A percentile compares a stretch with the other conserved stretches of the same genome.
phyloP scores from a whole-genome alignment of 2,797 vertebrate species.

The Alectoris magna region DNA sequence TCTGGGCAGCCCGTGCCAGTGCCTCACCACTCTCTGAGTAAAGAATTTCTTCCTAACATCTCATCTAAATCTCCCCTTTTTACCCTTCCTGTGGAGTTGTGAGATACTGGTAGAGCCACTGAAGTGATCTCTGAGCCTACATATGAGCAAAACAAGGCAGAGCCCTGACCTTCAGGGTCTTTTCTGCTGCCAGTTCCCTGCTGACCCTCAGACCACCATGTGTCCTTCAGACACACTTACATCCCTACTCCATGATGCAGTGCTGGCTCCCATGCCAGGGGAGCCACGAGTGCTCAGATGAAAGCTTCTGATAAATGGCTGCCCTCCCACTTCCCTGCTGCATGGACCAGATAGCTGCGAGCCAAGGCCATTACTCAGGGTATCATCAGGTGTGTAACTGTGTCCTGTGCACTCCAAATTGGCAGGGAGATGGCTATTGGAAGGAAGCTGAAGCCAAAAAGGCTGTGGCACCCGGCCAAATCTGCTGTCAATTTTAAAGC shows the following conservation, averaged over 20 bases:
- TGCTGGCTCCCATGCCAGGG: not conserved
- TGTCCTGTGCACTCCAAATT: constrained; percentile 41
- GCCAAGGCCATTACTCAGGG: constrained; percentile 57
- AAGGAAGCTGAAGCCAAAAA: constrained; percentile 50
- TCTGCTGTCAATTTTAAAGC: constrained; percentile 6
- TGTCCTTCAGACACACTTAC: not conserved
- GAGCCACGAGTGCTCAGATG: not conserved
- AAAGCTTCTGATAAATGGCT: constrained; percentile 21
- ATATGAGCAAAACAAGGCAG: not conserved
- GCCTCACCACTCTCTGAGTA: too few relatives aligned
- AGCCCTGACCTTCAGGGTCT: not conserved
- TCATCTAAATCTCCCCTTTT: too few relatives aligned
- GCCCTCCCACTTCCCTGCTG: constrained; percentile 45
- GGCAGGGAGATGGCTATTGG: constrained; percentile 39
- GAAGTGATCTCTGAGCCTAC: not conserved
- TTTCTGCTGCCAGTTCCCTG: not conserved
- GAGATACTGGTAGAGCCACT: not conserved
- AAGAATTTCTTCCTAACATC: too few relatives aligned
- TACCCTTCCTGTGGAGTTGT: not conserved
- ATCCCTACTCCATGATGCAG: not conserved
- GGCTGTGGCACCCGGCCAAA: constrained; percentile 34
- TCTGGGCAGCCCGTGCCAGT: too few relatives aligned
- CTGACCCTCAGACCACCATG: not conserved
- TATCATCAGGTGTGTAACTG: constrained; percentile 70
- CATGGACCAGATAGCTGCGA: constrained; percentile 52